A percentile compares a stretch with the other conserved stretches of the same genome.
Evolutionary conservation across 2,888 invertebrate species (phyloP).

Genomic region (Bhutanitis thaidina): DNA sequence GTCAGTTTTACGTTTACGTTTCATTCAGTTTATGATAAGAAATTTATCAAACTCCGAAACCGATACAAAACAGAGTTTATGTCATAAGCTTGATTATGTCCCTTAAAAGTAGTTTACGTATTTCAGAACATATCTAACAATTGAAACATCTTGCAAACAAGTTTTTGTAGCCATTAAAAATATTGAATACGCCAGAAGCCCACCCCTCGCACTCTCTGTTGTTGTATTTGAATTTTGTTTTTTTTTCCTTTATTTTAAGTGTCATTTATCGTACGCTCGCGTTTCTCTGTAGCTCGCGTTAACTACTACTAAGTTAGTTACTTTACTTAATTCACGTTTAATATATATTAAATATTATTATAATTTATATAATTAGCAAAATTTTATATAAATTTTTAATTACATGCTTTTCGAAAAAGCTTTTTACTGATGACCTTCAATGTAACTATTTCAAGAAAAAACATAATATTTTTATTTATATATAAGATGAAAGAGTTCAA

Average conservation of each 20-base stretch:
- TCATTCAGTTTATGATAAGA: constrained; percentile 1
- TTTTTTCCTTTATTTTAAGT: neutral
- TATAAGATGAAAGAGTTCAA: too few species aligned
- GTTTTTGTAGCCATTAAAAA: neutral
- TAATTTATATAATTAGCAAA: too few species aligned
- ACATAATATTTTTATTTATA: too few species aligned
- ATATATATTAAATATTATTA: too few species aligned
- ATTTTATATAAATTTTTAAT: too few species aligned
- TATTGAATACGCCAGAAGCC: constrained; percentile 19
- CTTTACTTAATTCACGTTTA: too few species aligned
- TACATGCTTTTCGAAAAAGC: too few species aligned
- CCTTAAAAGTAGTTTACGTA: neutral
- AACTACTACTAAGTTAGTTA: too few species aligned
- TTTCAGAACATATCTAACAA: neutral
- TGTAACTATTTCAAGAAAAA: too few species aligned
- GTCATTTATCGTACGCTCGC: neutral
- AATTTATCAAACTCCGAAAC: neutral
- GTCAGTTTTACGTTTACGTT: constrained; percentile 8
- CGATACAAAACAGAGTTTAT: constrained; percentile 1
- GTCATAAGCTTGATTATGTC: constrained; percentile 6
- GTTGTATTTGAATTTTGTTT: neutral
- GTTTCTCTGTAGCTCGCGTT: too few species aligned
- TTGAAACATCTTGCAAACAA: constrained; percentile 17
- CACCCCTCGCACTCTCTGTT: constrained; percentile 20
- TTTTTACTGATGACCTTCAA: too few species aligned